Evolutionary conservation across 1,140 invertebrate species (phyloP), one percentile per base, ranked within the genome.

Genomic region (Zaprionus inermis): DNA sequence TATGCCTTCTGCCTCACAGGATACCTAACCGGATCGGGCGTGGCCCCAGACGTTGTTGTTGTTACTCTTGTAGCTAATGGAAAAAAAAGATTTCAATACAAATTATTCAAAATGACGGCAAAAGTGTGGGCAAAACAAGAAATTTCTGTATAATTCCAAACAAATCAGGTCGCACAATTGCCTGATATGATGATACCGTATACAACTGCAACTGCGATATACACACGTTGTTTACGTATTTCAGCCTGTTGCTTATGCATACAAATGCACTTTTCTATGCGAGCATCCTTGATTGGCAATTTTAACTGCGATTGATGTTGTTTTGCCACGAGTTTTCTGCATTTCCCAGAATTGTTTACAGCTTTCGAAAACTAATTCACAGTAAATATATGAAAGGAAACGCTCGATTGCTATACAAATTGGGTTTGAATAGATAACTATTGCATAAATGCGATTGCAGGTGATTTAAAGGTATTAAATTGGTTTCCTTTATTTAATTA

Each of bases 1-100:
- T 54, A 55, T 64, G 22, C 34, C 20, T 64, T 64, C 61, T 41
- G 51, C 61, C 51, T 54, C 61, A 54, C 30, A 55, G 61, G 3
- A 30, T 22, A 3, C 24, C 22, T 34, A 38, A 63, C 32, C 5
- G 32, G 51, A 36, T 54, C 32, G 32, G 18, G 18, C 10, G 12
- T 49, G 41, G 41, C 49, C 12, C 14, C 7, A 14, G 5, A 0
- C 1, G 5, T 7, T 16, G 5, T 3, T 3, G 6, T 3, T 54
- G 14, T 54, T 28, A 20, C 7, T 24, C 20, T 52, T 54, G 6
- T 54, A 22, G 12, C 30, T 54, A 30, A 12, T 44, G 14, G 38
- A 3, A 5, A 14, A 52, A 52, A 52, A 52, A 52, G 14, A 54
- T 54, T 54, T 54, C 24, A 54, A 24, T 54, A 24, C 22, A 54